Evolutionary conservation across 2,888 invertebrate genomes (phyloP), one percentile per base, ranked within the genome.

Genomic region (Gryllus longicercus): DNA sequence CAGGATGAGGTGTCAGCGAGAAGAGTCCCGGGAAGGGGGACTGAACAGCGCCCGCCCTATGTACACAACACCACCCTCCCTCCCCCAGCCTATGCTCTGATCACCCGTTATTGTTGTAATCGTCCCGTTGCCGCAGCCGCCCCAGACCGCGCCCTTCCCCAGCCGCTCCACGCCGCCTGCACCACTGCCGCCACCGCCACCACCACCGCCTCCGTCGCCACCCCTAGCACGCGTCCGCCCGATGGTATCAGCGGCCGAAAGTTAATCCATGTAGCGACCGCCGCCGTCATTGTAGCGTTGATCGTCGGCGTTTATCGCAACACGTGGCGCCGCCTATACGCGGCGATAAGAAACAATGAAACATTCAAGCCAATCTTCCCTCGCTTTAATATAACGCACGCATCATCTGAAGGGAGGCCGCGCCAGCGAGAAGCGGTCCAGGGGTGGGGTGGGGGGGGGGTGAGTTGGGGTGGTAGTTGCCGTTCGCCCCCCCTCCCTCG

Each of bases 291-390:
- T 63, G 63, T 63, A 63, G 63, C 63, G 63, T 14, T 63, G 63
- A 63, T 63, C 63, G 63, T 63, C 63, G 63, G 63, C 63, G 63
- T 79, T 79, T 79, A 79, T 79, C 79, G 79, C 79, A 76, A 51
- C 75, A 79, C 74, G 79, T 75, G 76, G 77, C 76, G 63, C 74
- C 50, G 76, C 76, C 79, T 79, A 79, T 79, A 51, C 76, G 77
- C 76, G 23, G 50, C 76, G 79, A 79, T 79, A 79, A 79, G 79
- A 79, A 79, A 79, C 79, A 79, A 51, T 79, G 79, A 76, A 79
- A 63, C 63, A 63, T 63, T 63, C 63, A 63, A 63, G 63, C 63
- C 63, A 63, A 63, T 63, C 63, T 63, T 63, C 63, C 63, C 63
- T 63, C 63, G 16, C 63, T 63, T 63, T 63, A 63, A 63, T 63